Base-by-base conservation (phyloP, 2,888 invertebrate species). In the Panopea generosa region DNA sequence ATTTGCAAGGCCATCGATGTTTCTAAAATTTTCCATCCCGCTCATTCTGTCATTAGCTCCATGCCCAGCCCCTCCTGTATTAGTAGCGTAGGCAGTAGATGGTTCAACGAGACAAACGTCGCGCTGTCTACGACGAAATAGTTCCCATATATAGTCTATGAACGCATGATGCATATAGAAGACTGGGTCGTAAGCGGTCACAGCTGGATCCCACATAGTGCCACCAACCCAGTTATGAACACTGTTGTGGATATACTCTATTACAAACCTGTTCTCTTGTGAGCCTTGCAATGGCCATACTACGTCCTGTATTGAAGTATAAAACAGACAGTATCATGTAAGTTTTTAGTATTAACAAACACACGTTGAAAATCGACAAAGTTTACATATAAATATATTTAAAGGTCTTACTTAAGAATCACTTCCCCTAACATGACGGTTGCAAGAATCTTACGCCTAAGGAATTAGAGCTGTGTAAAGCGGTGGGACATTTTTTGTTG, bases 121-220 rank as follows among this genome's bases (percentile, higher is more conserved):
- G 2, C 49, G 3, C 38, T 71, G 65, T 0, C 38, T 50, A 26
- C 56, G 27, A n/a, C 71, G 24, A 24, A 71, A 71, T 16, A 38
- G 26, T 29, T 71, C 65, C 63, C 63, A 71, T 14, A 86, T 62
- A 63, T 82, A 85, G 70, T 88, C 88, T 16, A 87, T 81, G 47
- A 83, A 87, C 1, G 85, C 76, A 59, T 87, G 86, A 52, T 84
- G 81, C 50, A 83, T 67, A 71, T 86, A 88, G 71, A 87, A 88
- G n/a, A 82, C 60, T 1, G 86, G 86, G 50, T 88, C 88, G 63
- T 71, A 77, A 1, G 87, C 66, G 9, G 87, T 78, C 0, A 82
- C 74, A 14, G 83, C 69, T 9, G 85, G 60, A 6, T 71, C 74
- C 9, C 45, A 77, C 83, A 89, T 84, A 14, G 75, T 69, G 4